Base-by-base conservation (phyloP, 2,888 invertebrate genomes). In the Rugalucina vietnamica region DNA sequence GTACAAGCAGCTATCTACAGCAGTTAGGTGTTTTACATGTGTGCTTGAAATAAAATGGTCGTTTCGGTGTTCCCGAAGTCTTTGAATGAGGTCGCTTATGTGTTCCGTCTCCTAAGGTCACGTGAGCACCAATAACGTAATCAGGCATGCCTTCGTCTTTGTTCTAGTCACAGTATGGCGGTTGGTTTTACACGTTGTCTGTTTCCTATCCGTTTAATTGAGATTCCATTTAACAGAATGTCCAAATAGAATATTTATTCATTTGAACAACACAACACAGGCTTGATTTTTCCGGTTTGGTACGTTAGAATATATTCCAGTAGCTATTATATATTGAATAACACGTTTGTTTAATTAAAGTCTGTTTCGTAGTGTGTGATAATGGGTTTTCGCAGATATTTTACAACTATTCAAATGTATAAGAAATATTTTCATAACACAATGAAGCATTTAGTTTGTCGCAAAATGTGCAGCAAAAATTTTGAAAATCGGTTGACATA, bases 61-160 rank as follows among this genome's bases (percentile, higher is more conserved):
- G 82, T 72, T 83, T 85, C 21, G 74, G 79, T 10, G 82, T 86
- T 27, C 80, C 71, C 8, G 79, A 76, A 24, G 75, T 60, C 43
- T 81, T 71, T 32, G 57, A 43, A 29, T 74, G 57, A n/a, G 75
- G 71, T 36, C 76, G 80, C 72, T 83, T 85, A 72, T 83, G 83
- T n/a, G 57, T 72, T 29, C 78, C 29, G 80, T 88, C 88, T 57
- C 86, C 88, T 69, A 89, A 82, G 50, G 88, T 88, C 74, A 89
- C 88, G 80, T 87, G 88, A 57, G 89, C 89, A 54, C 86, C 84
- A 72, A 88, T 86, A 54, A 89, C 87, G 88, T 88, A 89, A 76
- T 88, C 88, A 79, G 88, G 88, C 88, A 88, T 88, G 88, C 81
- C 88, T 76, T n/a, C 24, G 24, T 27, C 24, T 14, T 27, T 60